A percentile compares a stretch with the other conserved stretches of the same genome.
Evolutionary conservation across 2,113 vertebrate species (phyloP).

Genomic region (Pomatostomus ruficeps): DNA sequence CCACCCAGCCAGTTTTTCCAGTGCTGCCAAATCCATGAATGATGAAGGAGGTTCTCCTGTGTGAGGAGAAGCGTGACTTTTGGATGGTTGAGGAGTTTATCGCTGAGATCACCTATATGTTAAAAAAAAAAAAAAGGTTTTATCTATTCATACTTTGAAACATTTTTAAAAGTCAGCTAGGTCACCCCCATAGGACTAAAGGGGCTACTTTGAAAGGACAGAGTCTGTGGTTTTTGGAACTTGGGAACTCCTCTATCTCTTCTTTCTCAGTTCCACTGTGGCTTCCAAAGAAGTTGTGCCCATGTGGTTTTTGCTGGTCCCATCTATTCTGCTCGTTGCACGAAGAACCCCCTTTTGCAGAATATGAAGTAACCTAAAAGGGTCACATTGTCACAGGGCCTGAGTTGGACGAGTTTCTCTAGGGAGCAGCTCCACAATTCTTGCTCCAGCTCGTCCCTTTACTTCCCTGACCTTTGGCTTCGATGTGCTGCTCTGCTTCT

Average conservation of each 20-base stretch:
- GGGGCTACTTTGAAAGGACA: neutral
- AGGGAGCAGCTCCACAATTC: neutral
- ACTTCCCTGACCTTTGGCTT: neutral
- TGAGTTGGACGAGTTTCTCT: neutral
- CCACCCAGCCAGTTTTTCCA: conserved; percentile 53
- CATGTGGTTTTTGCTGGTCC: neutral
- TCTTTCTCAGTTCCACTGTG: neutral
- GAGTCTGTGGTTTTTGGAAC: neutral
- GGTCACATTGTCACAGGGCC: fast-evolving
- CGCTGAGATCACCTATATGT: neutral
- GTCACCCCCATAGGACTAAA: neutral
- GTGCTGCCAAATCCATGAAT: conserved; percentile 56
- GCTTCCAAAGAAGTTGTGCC: neutral
- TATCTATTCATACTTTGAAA: neutral
- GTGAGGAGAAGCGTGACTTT: conserved; percentile 17
- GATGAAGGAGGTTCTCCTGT: neutral
- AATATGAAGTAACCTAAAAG: neutral
- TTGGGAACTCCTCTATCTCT: fast-evolving
- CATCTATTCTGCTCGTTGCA: neutral
- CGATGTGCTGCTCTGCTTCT: neutral
- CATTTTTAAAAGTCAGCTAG: neutral
- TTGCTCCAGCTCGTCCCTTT: neutral
- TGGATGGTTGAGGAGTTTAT: conserved; percentile 48
- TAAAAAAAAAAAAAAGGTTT: neutral
- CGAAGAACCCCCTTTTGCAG: fast-evolving